Evolutionary conservation across 2,113 vertebrate genomes (phyloP).

Genomic region (Chaetorhynchus papuensis): DNA sequence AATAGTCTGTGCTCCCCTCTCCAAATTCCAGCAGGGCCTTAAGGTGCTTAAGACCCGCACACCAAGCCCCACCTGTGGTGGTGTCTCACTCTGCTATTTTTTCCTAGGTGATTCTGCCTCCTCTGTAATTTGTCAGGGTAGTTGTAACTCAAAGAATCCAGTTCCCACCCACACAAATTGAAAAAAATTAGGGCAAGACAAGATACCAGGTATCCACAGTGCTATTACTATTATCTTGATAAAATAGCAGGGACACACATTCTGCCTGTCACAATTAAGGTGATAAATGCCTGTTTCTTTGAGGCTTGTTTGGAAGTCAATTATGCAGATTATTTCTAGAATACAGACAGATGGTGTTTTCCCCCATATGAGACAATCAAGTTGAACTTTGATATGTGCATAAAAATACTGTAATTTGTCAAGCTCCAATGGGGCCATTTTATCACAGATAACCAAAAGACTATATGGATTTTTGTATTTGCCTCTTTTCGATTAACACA

Average conservation of each 20-base stretch:
- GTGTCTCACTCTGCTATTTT: background rate
- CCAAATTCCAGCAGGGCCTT: background rate
- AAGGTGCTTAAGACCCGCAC: fast-evolving
- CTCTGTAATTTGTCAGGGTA: background rate
- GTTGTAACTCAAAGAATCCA: background rate
- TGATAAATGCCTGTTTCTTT: conserved; percentile 77
- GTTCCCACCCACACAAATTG: conserved; percentile 1
- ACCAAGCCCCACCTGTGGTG: background rate
- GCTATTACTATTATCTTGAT: conserved; percentile 68
- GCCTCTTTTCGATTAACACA: conserved; percentile 65
- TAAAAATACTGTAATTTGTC: conserved; percentile 74
- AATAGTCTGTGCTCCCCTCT: background rate
- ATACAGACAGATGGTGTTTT: conserved; percentile 79
- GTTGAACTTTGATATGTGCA: conserved; percentile 75
- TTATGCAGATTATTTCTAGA: conserved; percentile 81
- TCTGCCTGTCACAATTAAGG: conserved; percentile 74
- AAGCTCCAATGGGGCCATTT: conserved; percentile 59
- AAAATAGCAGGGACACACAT: conserved; percentile 68
- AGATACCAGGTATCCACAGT: conserved; percentile 43
- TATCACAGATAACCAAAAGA: conserved; percentile 64
- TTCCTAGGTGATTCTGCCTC: background rate
- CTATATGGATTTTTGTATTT: conserved; percentile 67
- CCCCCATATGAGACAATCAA: conserved; percentile 73
- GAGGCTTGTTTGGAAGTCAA: conserved; percentile 79
- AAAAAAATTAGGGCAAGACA: conserved; percentile 33